Percentiles rank a stretch among this genome's conserved stretches.
Evolutionary conservation across 2,888 invertebrate genomes (phyloP).

Genomic region (Microctonus aethiopoides): DNA sequence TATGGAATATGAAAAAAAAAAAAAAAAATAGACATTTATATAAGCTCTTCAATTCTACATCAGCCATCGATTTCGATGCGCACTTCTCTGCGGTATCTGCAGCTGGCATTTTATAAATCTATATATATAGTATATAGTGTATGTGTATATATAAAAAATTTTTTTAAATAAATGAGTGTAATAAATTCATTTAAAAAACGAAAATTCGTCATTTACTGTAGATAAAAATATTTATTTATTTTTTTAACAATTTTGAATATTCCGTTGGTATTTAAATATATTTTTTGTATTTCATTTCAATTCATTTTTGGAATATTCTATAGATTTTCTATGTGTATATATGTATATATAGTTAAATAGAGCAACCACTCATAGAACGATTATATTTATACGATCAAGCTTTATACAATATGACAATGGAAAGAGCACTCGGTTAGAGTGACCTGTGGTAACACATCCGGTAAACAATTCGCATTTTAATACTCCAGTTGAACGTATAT

Average conservation of each 20-base stretch:
- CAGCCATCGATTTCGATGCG: conserved; percentile 13
- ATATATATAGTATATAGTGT: background rate
- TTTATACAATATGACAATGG: background rate
- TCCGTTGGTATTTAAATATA: too few species aligned
- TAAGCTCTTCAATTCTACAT: background rate
- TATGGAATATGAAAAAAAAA: too few species aligned
- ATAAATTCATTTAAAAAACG: too few species aligned
- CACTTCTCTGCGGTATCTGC: conserved; percentile 11
- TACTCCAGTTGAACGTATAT: background rate
- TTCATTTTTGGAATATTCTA: too few species aligned
- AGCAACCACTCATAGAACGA: background rate
- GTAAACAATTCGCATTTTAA: conserved; percentile 1
- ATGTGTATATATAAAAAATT: background rate
- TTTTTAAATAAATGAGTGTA: background rate
- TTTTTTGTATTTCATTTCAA: too few species aligned
- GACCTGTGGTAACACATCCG: background rate
- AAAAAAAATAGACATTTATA: background rate
- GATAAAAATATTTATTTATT: too few species aligned
- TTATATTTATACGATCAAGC: conserved; percentile 3
- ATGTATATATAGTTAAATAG: background rate
- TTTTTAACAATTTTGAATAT: too few species aligned
- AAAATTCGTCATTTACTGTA: too few species aligned
- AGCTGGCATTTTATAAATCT: background rate
- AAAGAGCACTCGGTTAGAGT: conserved; percentile 7
- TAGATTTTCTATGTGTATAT: background rate